phyloP scores from a whole-genome alignment of 2,888 invertebrate genomes.

The Maniola hyperantus region DNA sequence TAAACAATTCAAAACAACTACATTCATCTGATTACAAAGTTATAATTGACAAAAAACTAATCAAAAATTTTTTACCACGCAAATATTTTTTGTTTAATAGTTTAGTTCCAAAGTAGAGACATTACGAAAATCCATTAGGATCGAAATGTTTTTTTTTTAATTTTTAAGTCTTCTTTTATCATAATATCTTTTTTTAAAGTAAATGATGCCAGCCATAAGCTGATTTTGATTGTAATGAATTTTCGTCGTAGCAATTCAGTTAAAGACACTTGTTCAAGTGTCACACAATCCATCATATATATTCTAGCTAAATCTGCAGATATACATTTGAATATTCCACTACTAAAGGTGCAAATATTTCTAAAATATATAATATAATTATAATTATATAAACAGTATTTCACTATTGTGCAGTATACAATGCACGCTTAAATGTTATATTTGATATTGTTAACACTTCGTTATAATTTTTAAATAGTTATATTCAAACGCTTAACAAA shows the following conservation, averaged over 20 bases:
- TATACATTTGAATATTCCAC: conserved; percentile 76
- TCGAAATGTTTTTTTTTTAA: conserved; percentile 24
- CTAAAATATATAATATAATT: conserved; percentile 77
- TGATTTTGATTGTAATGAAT: conserved; percentile 16
- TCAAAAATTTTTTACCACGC: conserved; percentile 61
- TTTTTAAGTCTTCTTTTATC: conserved; percentile 6
- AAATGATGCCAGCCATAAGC: background rate
- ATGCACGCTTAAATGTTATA: conserved; percentile 73
- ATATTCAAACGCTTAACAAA: no score
- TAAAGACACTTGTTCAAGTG: conserved; percentile 50
- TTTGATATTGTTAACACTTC: conserved; percentile 35
- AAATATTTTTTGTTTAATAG: conserved; percentile 30
- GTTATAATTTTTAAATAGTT: background rate
- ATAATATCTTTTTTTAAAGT: background rate
- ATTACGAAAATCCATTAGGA: conserved; percentile 25
- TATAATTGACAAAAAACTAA: conserved; percentile 79
- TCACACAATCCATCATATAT: conserved; percentile 57
- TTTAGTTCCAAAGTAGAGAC: conserved; percentile 19
- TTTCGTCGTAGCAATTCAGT: conserved; percentile 26
- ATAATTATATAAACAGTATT: conserved; percentile 73
- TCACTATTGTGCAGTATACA: conserved; percentile 76
- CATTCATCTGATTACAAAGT: conserved; percentile 67
- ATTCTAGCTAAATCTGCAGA: conserved; percentile 76
- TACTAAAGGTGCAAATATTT: conserved; percentile 82
- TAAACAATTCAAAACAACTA: conserved; percentile 79